These are phyloP conservation scores for Chamaetylas fuelleborni DNA, from an alignment of 2,113 vertebrate genomes.

Conservation along the genomic window DNA sequence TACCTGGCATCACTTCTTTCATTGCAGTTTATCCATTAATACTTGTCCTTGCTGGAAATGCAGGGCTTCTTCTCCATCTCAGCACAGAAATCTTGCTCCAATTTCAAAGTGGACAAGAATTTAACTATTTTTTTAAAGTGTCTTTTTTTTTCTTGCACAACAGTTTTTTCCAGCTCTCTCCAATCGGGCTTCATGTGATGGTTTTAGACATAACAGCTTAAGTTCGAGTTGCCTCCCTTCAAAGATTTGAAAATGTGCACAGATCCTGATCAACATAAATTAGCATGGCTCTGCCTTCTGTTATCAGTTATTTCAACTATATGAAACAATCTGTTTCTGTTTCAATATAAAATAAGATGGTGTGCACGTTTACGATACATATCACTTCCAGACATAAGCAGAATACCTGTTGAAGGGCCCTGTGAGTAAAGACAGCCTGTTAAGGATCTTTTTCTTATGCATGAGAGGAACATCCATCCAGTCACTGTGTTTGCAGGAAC, in stretches of 20 bases:
- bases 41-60: background rate
- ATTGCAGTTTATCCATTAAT: background rate
- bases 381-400: constrained; percentile 26
- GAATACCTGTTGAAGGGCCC: constrained; percentile 54
- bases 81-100: too few relatives aligned
- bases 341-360: constrained; percentile 43
- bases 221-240: constrained; percentile 35
- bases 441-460: constrained; percentile 27
- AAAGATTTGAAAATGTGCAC: constrained; percentile 28
- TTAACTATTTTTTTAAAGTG: background rate
- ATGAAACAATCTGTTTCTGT: constrained; percentile 65
- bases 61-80: background rate
- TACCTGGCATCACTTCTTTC: background rate
- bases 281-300: constrained; percentile 58
- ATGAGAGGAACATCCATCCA: background rate
- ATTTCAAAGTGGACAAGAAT: too few relatives aligned
- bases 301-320: constrained; percentile 61
- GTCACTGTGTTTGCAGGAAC: background rate
- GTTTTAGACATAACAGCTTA: constrained; percentile 37
- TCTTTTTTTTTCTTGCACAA: background rate
- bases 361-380: constrained; percentile 43
- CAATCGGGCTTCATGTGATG: background rate
- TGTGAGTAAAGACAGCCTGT: constrained; percentile 65
- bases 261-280: constrained; percentile 64
- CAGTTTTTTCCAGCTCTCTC: background rate